Conservation (phyloP, 2,113 vertebrate species). For the Dicerorhinus sumatrensis region DNA sequence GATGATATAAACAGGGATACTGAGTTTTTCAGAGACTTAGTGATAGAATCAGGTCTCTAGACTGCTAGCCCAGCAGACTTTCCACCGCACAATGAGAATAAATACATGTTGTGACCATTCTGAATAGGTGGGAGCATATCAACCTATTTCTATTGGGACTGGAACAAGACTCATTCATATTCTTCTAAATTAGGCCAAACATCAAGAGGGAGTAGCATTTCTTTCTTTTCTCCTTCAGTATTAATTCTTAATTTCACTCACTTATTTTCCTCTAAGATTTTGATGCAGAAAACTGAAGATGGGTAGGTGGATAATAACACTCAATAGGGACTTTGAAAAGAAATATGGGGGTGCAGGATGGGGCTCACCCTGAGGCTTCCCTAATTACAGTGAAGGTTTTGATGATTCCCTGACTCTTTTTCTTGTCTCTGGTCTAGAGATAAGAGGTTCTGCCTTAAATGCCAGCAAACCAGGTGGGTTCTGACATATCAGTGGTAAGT, state of each 20-base stretch:
- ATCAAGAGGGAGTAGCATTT: neutral
- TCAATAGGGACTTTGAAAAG: neutral
- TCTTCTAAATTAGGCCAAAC: neutral
- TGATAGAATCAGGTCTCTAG: neutral
- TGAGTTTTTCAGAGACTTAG: neutral
- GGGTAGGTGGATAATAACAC: no score
- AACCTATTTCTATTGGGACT: neutral
- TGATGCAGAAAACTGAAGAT: neutral
- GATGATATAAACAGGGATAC: neutral
- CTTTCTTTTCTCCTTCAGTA: neutral
- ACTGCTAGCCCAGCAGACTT: neutral
- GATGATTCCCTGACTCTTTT: neutral
- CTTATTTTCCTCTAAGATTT: neutral
- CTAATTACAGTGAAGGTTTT: neutral
- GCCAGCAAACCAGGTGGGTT: neutral
- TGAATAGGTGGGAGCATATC: neutral
- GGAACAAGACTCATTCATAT: neutral
- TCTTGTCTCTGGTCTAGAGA: neutral
- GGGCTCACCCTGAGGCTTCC: neutral
- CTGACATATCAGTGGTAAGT: neutral
- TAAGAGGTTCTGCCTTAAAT: neutral
- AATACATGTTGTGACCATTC: neutral
- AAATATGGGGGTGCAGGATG: fast-evolving
- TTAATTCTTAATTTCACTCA: neutral
- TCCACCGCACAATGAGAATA: neutral